Percentiles rank a stretch among this genome's conserved stretches.
These are phyloP conservation scores for Cryptosula pallasiana DNA, from an alignment of 2,888 invertebrate species.

Conservation along the genomic window DNA sequence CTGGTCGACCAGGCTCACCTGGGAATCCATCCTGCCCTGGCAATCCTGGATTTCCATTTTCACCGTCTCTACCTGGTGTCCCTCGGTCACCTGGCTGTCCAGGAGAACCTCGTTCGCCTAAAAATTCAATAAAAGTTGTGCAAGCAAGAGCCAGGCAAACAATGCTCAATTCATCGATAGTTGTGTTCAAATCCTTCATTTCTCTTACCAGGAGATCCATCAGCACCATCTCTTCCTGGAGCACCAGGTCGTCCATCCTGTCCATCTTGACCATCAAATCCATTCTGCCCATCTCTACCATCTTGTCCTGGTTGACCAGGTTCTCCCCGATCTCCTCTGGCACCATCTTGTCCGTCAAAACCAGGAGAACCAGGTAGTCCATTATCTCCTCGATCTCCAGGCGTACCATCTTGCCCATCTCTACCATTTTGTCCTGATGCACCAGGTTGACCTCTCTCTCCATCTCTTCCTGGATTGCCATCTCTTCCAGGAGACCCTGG, in stretches of 20 bases:
- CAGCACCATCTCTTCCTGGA: neutral
- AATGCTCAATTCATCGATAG: too few relatives aligned
- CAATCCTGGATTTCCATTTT: slow-evolving; percentile 26
- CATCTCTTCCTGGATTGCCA: slow-evolving; percentile 23
- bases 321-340: slow-evolving; percentile 21
- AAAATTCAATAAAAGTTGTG: too few relatives aligned
- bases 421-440: slow-evolving; percentile 16
- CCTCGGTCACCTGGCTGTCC: slow-evolving; percentile 26
- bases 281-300: neutral
- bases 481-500: slow-evolving; percentile 21
- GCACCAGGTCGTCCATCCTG: slow-evolving; percentile 17
- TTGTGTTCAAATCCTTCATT: too few relatives aligned
- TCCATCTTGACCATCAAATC: slow-evolving; percentile 24
- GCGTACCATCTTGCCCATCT: slow-evolving; percentile 23
- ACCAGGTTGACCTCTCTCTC: slow-evolving; percentile 27
- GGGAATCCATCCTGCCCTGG: slow-evolving; percentile 26
- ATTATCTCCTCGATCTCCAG: slow-evolving; percentile 4
- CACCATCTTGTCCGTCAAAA: slow-evolving; percentile 30
- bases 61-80: slow-evolving; percentile 23
- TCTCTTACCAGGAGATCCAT: slow-evolving; percentile 27
- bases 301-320: neutral
- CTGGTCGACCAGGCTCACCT: slow-evolving; percentile 26
- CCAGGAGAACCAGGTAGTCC: slow-evolving; percentile 18
- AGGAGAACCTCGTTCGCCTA: slow-evolving; percentile 26
- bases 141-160: too few relatives aligned